Base-by-base conservation (phyloP, 2,888 invertebrate species). In the Apomyelois bistriatella region DNA sequence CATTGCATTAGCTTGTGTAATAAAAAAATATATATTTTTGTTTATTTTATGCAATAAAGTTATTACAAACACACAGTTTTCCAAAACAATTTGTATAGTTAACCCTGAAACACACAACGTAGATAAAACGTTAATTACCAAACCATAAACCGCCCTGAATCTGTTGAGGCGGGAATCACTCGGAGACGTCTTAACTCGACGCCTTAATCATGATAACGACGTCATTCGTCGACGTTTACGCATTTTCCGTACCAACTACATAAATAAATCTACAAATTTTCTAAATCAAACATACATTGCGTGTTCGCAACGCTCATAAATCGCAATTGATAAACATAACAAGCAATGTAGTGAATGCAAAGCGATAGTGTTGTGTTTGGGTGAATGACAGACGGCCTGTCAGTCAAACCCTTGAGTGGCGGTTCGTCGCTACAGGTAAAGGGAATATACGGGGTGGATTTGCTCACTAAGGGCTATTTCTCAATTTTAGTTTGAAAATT, bases 121-220 rank as follows among this genome's bases (percentile, higher is more conserved):
- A 30, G 8, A 52, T 46, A 42, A 42, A 61, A 59, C 63, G 60
- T 65, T 65, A 62, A 64, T 66, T 62, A 62, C 60, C 46, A 58
- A 53, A 56, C 68, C 69, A 68, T 69, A 68, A 72, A 60, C 61
- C 61, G 65, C 68, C 70, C 67, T 72, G 68, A 76, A 78, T 77
- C 74, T 74, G 70, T 72, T 72, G 58, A 58, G 61, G 60, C 64
- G 60, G 74, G 74, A 77, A 85, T 83, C 84, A 82, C 78, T 84
- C 79, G 76, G 68, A 70, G 73, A 82, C 82, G 76, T 85, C 83
- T 85, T 84, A 84, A 81, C 85, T 79, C 74, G 72, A 70, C 71
- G 70, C 76, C 76, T 86, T 81, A 82, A 85, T 87, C 87, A 86
- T 73, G 61, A 66, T 86, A 87, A 88, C 77, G 83, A 85, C 81